Base-by-base conservation (phyloP, 2,888 invertebrate species). In the Osmoderma eremita region DNA sequence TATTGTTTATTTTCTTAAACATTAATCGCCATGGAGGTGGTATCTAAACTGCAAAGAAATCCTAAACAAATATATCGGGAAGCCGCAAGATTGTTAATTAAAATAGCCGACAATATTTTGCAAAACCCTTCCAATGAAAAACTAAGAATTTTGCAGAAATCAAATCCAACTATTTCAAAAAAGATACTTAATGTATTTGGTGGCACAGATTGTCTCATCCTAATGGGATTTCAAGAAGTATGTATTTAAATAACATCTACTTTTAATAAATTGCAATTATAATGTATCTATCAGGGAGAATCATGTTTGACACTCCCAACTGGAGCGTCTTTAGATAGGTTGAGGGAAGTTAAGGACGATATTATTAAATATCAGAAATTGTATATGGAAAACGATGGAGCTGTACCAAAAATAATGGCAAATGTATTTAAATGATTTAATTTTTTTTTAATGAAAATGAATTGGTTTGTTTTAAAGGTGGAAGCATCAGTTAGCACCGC, bases 221-320 rank as follows among this genome's bases (percentile, higher is more conserved):
- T 58, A 13, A 65, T 65, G 65, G 65, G 65, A 54, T 65, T 65
- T 39, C 13, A 65, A 39, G 65, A 65, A n/a, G 65, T 65, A 65
- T n/a, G 49, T 49, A 50, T 17, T 6, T 54, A 17, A 4, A 12
- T 20, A 20, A 15, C 13, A 18, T 38, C 12, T 4, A 36, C 30
- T 17, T 8, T 20, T 2, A 8, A 13, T 12, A 15, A 30, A 15
- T 24, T 48, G n/a, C 45, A 58, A 58, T 45, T 42, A 6, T 24
- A 6, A 24, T n/a, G 15, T 51, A 48, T 65, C 56, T 58, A 56
- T 39, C 51, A 65, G 65, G 56, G 49, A 38, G 39, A 18, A n/a
- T 36, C 65, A 24, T 65, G 45, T 45, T 36, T 65, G 17, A 48
- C 45, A 15, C 41, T 70, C 41, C 70, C 70, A 18, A 12, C 36